Evolutionary conservation across 2,113 vertebrate species (phyloP).

Genomic region (Leptodactylus fuscus): DNA sequence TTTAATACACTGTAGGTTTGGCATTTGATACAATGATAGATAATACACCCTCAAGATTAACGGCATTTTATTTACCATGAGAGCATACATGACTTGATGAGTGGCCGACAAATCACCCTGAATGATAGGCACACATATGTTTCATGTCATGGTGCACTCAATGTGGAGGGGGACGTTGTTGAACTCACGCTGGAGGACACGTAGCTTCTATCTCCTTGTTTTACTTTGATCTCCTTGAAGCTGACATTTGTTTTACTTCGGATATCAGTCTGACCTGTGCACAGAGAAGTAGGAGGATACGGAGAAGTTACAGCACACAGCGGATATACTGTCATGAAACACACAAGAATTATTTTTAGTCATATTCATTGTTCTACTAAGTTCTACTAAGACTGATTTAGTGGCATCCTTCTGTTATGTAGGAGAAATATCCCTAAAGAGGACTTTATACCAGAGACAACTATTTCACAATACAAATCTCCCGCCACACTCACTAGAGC

Average conservation of each 20-base stretch:
- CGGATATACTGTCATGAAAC: no score
- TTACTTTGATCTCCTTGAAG: constrained; percentile 69
- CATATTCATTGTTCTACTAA: no score
- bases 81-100: neutral
- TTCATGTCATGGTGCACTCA: constrained; percentile 3
- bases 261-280: constrained; percentile 56
- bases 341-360: no score
- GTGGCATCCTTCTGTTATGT: no score
- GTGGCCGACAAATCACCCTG: neutral
- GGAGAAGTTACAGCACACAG: neutral
- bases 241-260: constrained; percentile 60
- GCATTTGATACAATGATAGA: neutral
- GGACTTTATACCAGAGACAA: no score
- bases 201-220: constrained; percentile 63
- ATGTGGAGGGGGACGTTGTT: neutral
- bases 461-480: no score
- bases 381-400: no score
- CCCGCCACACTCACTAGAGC: constrained; percentile 44
- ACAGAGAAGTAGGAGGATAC: neutral
- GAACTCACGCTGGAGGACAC: constrained; percentile 37
- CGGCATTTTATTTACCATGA: neutral
- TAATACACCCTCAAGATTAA: neutral
- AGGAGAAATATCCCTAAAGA: no score
- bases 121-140: neutral
- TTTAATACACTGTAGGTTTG: neutral